Base-by-base conservation (phyloP, 2,797 vertebrate genomes). In the Morus bassanus region DNA sequence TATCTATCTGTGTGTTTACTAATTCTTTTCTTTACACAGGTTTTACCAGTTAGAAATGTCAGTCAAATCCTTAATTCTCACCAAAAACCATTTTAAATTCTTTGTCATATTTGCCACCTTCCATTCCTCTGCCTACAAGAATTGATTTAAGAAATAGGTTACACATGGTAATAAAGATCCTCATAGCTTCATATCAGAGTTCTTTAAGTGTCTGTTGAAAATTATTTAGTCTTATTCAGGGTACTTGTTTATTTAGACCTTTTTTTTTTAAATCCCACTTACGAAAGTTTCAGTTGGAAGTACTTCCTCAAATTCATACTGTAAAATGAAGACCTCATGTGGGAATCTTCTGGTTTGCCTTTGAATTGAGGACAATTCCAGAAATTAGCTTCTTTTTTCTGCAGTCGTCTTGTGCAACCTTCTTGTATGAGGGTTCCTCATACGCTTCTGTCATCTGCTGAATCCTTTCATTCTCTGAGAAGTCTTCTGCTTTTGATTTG, bases 321-420 rank as follows among this genome's bases (percentile, higher is more conserved):
- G 6, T 23, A 51, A 73, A 77, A 86, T 53, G 45, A 60, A 78
- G 13, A 27, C 3, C 3, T 31, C 4, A 45, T 64, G 9, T 41
- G 8, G 23, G 3, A 81, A 60, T 73, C 37, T 75, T 75, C 48
- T 28, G 11, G 4, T 14, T n/a, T 76, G 51, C 16, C 6, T 61
- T 87, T 61, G 8, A n/a, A 50, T 11, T 57, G 4, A 64, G 12
- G 1, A 56, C 1, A 24, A 7, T 45, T 85, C 35, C n/a, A 82
- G 25, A 75, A 85, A 82, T 53, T 75, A 1, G 6, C 4, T 80
- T 76, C 8, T 68, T 25, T 75, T 50, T 87, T 87, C 41, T n/a
- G 0, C 4, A 45, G 6, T 57, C 24, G n/a, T 92, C 33, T 80
- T 0, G 3, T 41, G 11, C 0, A 7, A 28, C 31, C 3, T 31